Percentiles rank a stretch among this genome's conserved stretches.
Evolutionary conservation across 1,140 invertebrate species (phyloP).

Genomic region (Pectinophora gossypiella): DNA sequence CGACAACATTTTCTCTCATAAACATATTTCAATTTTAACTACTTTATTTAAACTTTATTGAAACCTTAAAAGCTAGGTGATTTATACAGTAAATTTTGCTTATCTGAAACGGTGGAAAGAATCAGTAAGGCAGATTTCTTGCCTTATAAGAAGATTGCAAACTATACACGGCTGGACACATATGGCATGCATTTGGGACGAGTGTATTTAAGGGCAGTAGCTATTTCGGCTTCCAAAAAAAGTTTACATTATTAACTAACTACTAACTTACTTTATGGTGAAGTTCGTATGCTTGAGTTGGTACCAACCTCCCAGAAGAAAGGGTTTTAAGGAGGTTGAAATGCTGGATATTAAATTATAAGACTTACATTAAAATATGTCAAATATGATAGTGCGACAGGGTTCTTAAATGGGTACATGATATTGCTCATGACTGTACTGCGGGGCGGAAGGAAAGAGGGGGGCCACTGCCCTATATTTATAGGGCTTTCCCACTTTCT

Average conservation of each 20-base stretch:
- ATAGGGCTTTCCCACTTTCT: no score
- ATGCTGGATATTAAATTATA: no score
- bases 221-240: background rate
- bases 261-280: no score
- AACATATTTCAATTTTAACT: background rate
- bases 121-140: slow-evolving; percentile 15
- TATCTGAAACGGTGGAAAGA: slow-evolving; percentile 13
- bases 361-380: no score
- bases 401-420: no score
- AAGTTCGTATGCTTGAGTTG: no score
- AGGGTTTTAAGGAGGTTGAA: no score
- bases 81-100: slow-evolving; percentile 11
- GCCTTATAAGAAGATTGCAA: slow-evolving; percentile 30
- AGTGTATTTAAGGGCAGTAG: background rate
- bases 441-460: no score
- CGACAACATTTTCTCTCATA: background rate
- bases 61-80: background rate
- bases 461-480: no score
- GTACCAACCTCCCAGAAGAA: no score
- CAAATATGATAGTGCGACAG: no score
- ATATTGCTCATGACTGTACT: no score
- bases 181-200: slow-evolving; percentile 42
- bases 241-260: background rate
- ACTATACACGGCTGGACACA: slow-evolving; percentile 28
- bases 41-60: background rate